phyloP scores from a whole-genome alignment of 2,113 vertebrate species.

The Lamprotornis superbus region DNA sequence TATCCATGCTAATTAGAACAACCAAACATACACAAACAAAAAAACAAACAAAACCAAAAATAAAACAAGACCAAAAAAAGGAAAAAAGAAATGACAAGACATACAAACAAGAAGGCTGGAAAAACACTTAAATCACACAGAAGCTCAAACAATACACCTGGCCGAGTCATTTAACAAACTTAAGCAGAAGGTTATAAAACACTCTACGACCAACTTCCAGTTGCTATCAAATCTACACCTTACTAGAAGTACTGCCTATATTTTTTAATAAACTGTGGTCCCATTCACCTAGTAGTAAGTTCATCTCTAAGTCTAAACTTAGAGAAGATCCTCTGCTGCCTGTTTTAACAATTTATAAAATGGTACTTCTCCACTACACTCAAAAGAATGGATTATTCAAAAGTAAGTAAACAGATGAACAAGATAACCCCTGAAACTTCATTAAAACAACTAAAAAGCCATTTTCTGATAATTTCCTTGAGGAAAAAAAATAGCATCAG shows the following conservation, averaged over 20 bases:
- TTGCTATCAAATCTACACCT: background rate
- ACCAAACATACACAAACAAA: background rate
- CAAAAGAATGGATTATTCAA: background rate
- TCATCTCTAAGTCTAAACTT: background rate
- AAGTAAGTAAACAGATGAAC: background rate
- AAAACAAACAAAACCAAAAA: background rate
- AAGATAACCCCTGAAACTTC: background rate
- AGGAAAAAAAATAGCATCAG: background rate
- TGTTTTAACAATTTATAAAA: background rate
- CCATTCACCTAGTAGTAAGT: background rate
- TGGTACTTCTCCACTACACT: background rate
- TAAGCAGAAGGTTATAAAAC: background rate
- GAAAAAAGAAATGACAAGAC: background rate
- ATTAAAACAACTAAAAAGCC: background rate
- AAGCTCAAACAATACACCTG: background rate
- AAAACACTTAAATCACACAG: background rate
- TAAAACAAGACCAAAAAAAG: background rate
- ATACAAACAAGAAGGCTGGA: background rate
- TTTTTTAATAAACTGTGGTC: background rate
- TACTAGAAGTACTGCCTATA: background rate
- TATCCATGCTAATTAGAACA: background rate
- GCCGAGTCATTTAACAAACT: background rate
- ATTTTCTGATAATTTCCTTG: background rate
- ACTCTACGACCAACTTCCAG: background rate
- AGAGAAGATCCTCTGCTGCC: background rate